phyloP scores from a whole-genome alignment of 2,888 invertebrate genomes.

The Timandra comae region DNA sequence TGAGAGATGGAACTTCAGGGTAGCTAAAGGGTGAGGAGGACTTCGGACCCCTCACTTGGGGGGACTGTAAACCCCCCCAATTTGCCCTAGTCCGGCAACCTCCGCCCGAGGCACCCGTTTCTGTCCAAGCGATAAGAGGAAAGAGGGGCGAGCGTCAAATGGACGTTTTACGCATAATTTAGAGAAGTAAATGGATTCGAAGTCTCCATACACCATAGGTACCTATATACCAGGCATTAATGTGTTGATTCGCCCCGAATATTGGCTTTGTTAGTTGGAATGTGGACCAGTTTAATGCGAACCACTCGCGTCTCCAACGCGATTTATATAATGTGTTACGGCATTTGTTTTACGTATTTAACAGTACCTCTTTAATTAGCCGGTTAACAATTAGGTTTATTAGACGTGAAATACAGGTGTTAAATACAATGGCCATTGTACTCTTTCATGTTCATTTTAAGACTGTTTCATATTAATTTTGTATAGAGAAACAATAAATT shows the following conservation, averaged over 20 bases:
- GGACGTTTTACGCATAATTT: constrained; percentile 79
- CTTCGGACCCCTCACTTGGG: constrained; percentile 71
- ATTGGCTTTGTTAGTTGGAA: constrained; percentile 10
- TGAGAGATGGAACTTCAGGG: constrained; percentile 77
- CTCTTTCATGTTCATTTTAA: too few relatives aligned
- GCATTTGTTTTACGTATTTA: too few relatives aligned
- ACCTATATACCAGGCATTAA: constrained; percentile 50
- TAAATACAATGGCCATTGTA: too few relatives aligned
- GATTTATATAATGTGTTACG: too few relatives aligned
- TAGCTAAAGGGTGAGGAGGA: constrained; percentile 76
- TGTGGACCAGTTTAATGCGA: too few relatives aligned
- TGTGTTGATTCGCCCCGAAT: constrained; percentile 26
- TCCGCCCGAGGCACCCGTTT: constrained; percentile 70
- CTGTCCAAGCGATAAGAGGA: constrained; percentile 77
- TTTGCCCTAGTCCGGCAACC: constrained; percentile 75
- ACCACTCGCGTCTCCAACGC: too few relatives aligned
- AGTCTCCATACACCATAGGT: constrained; percentile 63
- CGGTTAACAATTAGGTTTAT: too few relatives aligned
- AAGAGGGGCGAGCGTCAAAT: constrained; percentile 76
- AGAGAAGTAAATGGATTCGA: constrained; percentile 78
- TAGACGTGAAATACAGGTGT: too few relatives aligned
- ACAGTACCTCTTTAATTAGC: too few relatives aligned
- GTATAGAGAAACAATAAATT: too few relatives aligned
- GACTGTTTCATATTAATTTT: too few relatives aligned
- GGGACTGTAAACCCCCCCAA: constrained; percentile 64